Conservation (phyloP, 2,888 invertebrate genomes). For the Morpho helenor region DNA sequence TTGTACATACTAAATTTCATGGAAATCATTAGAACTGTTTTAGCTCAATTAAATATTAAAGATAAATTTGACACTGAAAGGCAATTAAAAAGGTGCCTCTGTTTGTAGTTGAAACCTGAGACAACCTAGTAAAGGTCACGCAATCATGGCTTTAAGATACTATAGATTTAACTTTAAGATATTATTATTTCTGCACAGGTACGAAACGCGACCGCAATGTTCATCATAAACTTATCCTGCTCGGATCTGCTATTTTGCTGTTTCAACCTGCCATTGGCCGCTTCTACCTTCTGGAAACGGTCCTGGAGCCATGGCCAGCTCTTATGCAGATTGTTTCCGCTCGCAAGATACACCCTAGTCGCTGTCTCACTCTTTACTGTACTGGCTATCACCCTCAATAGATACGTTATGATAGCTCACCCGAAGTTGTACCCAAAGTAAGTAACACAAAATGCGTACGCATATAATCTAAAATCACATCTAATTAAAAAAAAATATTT, state of each 20-base stretch:
- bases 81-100: too few species aligned
- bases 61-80: too few species aligned
- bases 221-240: conserved; percentile 89
- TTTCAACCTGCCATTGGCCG: conserved; percentile 88
- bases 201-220: conserved; percentile 89
- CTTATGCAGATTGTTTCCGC: conserved; percentile 86
- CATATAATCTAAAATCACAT: too few species aligned
- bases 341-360: conserved; percentile 85
- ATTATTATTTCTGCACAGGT: conserved; percentile 71
- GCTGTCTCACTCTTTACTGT: conserved; percentile 90
- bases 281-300: conserved; percentile 85
- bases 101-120: too few species aligned
- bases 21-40: too few species aligned
- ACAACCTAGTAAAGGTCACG: too few species aligned
- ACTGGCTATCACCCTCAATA: conserved; percentile 88
- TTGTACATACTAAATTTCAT: too few species aligned
- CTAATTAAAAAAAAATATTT: too few species aligned
- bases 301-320: conserved; percentile 85
- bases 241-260: conserved; percentile 90
- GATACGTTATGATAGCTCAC: conserved; percentile 91
- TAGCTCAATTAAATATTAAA: too few species aligned
- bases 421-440: conserved; percentile 88
- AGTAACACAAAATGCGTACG: conserved; percentile 37
- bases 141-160: neutral
- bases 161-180: too few species aligned